Base-by-base conservation (phyloP, 2,888 invertebrate genomes). In the Drosophila paranaensis region DNA sequence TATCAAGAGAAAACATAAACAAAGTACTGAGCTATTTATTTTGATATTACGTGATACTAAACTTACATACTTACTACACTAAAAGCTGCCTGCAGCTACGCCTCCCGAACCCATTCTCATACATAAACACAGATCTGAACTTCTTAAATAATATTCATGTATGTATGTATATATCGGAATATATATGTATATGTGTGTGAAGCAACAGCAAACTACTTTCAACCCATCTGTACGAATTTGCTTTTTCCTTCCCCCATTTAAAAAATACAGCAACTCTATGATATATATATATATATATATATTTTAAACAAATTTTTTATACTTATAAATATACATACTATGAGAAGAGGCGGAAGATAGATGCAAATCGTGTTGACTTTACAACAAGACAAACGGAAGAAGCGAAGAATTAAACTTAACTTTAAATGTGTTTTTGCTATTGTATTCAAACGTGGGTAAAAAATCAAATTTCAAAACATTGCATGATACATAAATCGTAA, bases 1-100 rank as follows among this genome's bases (percentile, higher is more conserved):
- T 60, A 77, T 66, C 54, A 71, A 68, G 54, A 63, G 45, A 53
- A 82, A 51, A 74, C 48, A 67, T 70, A 54, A 71, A 66, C 60
- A 79, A 88, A 75, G 89, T 89, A 86, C 89, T 86, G 85, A 86
- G 70, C 79, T 77, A 84, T 75, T 86, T 84, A 79, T 86, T 82
- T 86, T 89, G 85, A 86, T 89, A 87, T 89, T 87, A 87, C 88
- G 89, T 89, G 89, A 85, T 89, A 85, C 87, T 89, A 81, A 84
- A 87, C 82, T 84, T 69, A 72, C 55, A 80, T 78, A 81, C 63
- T 74, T 51, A 74, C 53, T 55, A 77, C 71, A 77, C 72, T 70
- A 42, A 68, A 72, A 87, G 84, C 78, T 84, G 89, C 82, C 80
- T 74, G 69, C 84, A 86, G 88, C 79, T 73, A 63, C 45, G 56